A percentile compares a stretch with the other conserved stretches of the same genome.
Evolutionary conservation across 2,797 vertebrate genomes (phyloP).

Genomic region (Myotis planiceps): DNA sequence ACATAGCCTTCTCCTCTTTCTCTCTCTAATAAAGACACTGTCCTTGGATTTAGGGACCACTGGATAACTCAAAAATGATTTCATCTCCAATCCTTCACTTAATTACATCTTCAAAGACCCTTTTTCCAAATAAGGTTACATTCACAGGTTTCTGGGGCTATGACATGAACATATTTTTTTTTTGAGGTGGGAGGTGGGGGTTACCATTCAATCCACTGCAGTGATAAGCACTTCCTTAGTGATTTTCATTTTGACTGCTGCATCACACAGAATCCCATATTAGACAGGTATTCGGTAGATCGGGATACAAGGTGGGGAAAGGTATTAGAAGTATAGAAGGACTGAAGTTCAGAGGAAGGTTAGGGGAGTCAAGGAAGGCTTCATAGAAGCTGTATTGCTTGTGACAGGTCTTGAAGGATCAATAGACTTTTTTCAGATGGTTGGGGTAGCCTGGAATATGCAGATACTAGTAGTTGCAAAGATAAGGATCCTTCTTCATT

Average conservation of each 20-base stretch:
- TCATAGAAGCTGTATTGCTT: not conserved
- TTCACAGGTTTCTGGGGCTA: not conserved
- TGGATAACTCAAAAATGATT: not conserved
- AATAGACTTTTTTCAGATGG: not conserved
- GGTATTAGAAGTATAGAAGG: not conserved
- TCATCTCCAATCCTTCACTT: constrained; percentile 19
- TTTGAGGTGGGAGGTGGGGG: too few relatives aligned
- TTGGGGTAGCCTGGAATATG: not conserved
- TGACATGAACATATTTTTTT: not conserved
- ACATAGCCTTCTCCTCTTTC: not conserved
- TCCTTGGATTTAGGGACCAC: not conserved
- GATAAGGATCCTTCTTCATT: not conserved
- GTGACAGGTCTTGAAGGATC: not conserved
- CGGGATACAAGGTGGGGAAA: not conserved
- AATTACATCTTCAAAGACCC: not conserved
- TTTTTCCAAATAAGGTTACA: constrained; percentile 28
- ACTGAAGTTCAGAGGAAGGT: not conserved
- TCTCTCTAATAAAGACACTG: not conserved
- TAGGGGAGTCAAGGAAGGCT: not conserved
- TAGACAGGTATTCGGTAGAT: not conserved
- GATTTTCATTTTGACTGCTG: constrained; percentile 25
- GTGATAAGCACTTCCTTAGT: not conserved
- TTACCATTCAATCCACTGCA: not conserved
- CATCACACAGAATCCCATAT: not conserved
- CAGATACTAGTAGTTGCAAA: not conserved